Percentiles rank a stretch among this genome's conserved stretches.
Evolutionary conservation across 2,888 invertebrate genomes (phyloP).

Genomic region (Spilosoma lubricipeda): DNA sequence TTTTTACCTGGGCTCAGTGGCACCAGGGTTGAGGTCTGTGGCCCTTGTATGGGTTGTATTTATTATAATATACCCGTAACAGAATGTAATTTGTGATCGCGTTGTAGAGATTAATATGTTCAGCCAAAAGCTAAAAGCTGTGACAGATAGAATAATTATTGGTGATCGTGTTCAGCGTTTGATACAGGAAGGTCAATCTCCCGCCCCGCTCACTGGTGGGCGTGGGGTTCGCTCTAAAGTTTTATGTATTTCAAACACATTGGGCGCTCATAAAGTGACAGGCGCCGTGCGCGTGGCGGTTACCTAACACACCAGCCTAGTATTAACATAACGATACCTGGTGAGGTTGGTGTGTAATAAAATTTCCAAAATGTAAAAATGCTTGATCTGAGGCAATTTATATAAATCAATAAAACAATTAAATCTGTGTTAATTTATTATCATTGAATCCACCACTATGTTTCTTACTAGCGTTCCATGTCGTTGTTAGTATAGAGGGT

Average conservation of each 20-base stretch:
- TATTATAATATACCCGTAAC: conserved; percentile 16
- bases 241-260: conserved; percentile 6
- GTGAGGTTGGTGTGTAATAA: conserved; percentile 25
- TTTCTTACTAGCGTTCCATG: too few relatives aligned
- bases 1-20: conserved; percentile 25
- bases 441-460: too few relatives aligned
- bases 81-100: conserved; percentile 28
- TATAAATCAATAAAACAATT: conserved; percentile 55
- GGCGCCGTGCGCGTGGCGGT: background rate
- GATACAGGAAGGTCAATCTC: background rate
- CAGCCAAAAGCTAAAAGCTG: conserved; percentile 27
- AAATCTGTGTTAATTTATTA: conserved; percentile 30
- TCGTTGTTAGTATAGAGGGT: too few relatives aligned
- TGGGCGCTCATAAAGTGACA: background rate
- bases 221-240: background rate
- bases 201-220: background rate
- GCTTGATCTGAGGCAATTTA: conserved; percentile 60
- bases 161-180: conserved; percentile 13
- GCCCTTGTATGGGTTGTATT: conserved; percentile 14
- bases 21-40: conserved; percentile 31
- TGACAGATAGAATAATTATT: conserved; percentile 25
- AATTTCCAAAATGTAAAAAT: conserved; percentile 39
- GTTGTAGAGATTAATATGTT: conserved; percentile 22
- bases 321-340: conserved; percentile 36
- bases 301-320: conserved; percentile 2